Base-by-base conservation (phyloP, 2,888 invertebrate genomes). In the Muschampia plurimacula region DNA sequence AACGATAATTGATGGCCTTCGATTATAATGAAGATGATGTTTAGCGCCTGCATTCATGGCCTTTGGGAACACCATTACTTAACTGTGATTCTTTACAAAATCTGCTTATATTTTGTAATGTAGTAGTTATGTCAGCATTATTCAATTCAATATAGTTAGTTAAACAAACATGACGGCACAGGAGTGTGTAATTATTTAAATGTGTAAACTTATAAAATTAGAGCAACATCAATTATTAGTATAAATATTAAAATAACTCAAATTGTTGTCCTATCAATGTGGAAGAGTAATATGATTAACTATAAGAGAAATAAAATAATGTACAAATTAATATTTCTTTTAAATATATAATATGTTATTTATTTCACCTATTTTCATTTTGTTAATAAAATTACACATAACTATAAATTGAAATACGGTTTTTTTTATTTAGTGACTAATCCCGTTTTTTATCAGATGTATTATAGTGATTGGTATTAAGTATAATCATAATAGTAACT, bases 281-380 rank as follows among this genome's bases (percentile, higher is more conserved):
- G 85, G 85, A 87, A 82, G 81, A 84, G 82, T 87, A 86, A 86
- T 88, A 86, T 85, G 84, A 85, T 83, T 85, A 81, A 82, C 86
- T 88, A 78, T 89, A 87, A 88, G 82, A 81, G 79, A 79, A 87
- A 85, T 87, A 86, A 89, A 87, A 84, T 88, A 91, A 90, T 94
- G 93, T 94, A 94, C 93, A 94, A 93, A 93, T 91, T 89, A 92
- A 91, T 92, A 90, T 86, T 89, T 92, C 89, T 85, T 90, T 88
- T 88, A 90, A 90, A 86, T 90, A 90, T 92, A 90, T 89, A 77
- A 78, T 79, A 91, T 90, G 92, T 93, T 93, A 93, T 93, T 93
- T 93, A 93, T 93, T 93, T 89, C 89, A 89, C 84, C 84, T 89
- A 91, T 90, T 89, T 89, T 89, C 86, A 89, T 89, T 91, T 90